These are phyloP conservation scores for Halichondria panicea DNA, from an alignment of 37 sponge, comb jelly and placozoan species.

Conservation along the genomic window DNA sequence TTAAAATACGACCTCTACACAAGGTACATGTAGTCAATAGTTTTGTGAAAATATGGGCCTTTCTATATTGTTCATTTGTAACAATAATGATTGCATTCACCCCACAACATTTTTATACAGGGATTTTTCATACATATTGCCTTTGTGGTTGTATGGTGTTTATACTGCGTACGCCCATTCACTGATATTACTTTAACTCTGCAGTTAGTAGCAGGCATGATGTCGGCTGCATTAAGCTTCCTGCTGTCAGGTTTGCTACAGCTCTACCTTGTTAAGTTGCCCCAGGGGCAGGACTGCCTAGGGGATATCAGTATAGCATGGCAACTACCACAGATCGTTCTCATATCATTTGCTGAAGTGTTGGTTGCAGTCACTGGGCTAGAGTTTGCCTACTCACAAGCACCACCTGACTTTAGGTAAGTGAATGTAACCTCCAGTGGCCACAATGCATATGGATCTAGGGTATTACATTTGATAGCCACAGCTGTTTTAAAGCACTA, in stretches of 20 bases:
- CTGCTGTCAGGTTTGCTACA: conserved; percentile 65
- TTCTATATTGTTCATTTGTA: background rate
- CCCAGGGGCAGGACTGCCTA: conserved; percentile 31
- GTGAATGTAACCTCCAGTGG: too few relatives aligned
- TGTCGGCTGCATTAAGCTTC: conserved; percentile 61
- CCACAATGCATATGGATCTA: too few relatives aligned
- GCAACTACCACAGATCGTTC: conserved; percentile 72
- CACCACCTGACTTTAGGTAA: conserved; percentile 65
- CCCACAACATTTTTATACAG: background rate
- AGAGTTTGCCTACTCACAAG: conserved; percentile 83
- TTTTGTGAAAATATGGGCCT: background rate
- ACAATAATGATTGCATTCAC: too few relatives aligned
- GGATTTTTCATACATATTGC: too few relatives aligned
- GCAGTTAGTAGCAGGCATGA: conserved; percentile 69
- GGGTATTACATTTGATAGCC: too few relatives aligned
- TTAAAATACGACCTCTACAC: conserved; percentile 48
- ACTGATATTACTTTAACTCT: background rate
- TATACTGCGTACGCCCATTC: too few relatives aligned
- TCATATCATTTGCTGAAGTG: conserved; percentile 71
- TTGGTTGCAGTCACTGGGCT: conserved; percentile 70
- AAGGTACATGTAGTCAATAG: conserved; percentile 34
- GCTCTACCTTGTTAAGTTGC: conserved; percentile 41
- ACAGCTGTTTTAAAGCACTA: too few relatives aligned
- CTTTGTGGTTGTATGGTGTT: too few relatives aligned
- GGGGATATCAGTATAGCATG: conserved; percentile 60